Percentiles rank a stretch among this genome's conserved stretches.
These are phyloP conservation scores for Heliconius melpomene DNA, from an alignment of 1,140 invertebrate species.

Conservation along the genomic window DNA sequence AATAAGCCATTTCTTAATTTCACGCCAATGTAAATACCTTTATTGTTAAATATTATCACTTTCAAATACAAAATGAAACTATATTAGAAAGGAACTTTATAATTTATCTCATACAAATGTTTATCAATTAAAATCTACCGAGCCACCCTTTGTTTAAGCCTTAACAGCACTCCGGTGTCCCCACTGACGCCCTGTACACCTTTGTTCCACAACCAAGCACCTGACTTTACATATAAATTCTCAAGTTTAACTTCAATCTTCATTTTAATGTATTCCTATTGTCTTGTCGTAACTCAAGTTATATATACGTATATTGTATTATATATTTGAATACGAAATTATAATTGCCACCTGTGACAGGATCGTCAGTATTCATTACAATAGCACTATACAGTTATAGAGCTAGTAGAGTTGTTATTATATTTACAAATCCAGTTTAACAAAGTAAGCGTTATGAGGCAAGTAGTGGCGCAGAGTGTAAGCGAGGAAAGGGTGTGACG, in stretches of 20 bases:
- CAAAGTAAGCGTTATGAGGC: no score
- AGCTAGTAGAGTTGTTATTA: no score
- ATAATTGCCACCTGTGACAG: background rate
- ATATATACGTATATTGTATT: background rate
- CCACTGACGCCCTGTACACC: background rate
- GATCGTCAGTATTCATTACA: background rate
- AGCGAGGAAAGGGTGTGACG: no score
- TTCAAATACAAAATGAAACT: background rate
- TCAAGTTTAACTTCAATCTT: background rate
- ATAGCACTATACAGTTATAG: no score
- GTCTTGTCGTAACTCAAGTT: background rate
- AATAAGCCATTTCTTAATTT: no score
- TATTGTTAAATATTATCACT: no score
- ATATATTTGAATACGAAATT: background rate
- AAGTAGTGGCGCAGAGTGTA: no score
- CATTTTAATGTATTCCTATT: background rate
- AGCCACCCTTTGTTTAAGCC: background rate
- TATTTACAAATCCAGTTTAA: no score
- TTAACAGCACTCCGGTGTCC: background rate
- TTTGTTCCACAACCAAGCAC: background rate
- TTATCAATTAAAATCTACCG: conserved; percentile 5
- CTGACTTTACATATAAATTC: conserved; percentile 7
- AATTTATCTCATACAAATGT: background rate
- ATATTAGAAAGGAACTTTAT: background rate
- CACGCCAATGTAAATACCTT: no score